Conservation (phyloP, 2,113 vertebrate species). For the Eupsittula cactorum region DNA sequence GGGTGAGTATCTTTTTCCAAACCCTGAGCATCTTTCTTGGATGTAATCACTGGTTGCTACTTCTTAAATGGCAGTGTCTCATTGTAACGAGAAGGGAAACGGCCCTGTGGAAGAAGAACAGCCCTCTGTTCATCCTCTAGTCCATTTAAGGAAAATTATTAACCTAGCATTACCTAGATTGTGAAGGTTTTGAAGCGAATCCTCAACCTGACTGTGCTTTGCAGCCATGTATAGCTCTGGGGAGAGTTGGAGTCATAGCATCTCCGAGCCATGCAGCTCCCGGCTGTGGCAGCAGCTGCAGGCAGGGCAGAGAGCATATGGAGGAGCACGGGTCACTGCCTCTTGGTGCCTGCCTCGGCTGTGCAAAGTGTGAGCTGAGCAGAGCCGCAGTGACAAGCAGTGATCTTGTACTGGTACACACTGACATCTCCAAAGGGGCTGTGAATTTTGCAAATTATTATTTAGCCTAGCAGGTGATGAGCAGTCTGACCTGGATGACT, state of each 20-base stretch:
- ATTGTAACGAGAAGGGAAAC: background rate
- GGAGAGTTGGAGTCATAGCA: background rate
- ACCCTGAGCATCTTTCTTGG: slow-evolving; percentile 1
- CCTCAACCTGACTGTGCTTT: background rate
- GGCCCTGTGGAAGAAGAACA: background rate
- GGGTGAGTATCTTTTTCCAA: background rate
- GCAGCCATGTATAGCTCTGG: background rate
- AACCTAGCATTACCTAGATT: background rate
- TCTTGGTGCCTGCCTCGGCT: background rate
- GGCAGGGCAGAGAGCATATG: background rate
- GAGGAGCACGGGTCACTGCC: background rate
- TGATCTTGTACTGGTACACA: background rate
- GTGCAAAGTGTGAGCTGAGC: background rate
- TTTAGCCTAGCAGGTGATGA: background rate
- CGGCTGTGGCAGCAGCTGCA: background rate
- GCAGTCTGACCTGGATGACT: background rate
- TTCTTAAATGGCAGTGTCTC: background rate
- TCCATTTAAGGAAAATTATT: background rate
- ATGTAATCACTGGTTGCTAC: background rate
- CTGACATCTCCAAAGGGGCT: background rate
- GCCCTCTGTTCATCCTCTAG: background rate
- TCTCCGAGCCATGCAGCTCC: rapidly evolving
- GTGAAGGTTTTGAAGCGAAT: background rate
- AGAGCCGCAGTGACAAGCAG: background rate
- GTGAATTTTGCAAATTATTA: background rate